phyloP scores from a whole-genome alignment of 2,888 invertebrate species.

The Reticulitermes lucifugus region DNA sequence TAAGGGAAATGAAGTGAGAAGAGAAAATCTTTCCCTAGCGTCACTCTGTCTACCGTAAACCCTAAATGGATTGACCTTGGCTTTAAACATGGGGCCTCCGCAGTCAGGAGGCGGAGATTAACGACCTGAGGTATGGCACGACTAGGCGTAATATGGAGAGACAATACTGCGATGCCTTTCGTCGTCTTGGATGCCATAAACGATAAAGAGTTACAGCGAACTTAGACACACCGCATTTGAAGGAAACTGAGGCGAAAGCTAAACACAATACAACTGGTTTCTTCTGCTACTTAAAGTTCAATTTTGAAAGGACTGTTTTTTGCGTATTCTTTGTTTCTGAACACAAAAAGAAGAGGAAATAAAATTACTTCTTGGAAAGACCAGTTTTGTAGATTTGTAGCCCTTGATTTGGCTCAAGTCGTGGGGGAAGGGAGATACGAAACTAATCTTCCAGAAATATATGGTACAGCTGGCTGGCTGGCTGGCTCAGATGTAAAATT shows the following conservation, averaged over 20 bases:
- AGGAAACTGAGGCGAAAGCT: too few relatives aligned
- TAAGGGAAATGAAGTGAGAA: too few relatives aligned
- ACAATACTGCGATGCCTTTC: too few relatives aligned
- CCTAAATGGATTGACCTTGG: too few relatives aligned
- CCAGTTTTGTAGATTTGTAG: background rate
- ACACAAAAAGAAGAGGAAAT: background rate
- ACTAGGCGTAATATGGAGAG: too few relatives aligned
- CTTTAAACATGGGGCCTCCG: too few relatives aligned
- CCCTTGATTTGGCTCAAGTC: background rate
- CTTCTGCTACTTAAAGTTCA: background rate
- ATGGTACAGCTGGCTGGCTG: background rate
- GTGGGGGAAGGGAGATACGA: background rate
- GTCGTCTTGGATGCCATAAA: background rate
- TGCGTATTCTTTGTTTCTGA: slow-evolving; percentile 4
- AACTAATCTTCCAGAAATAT: slow-evolving; percentile 14
- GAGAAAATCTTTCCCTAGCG: too few relatives aligned
- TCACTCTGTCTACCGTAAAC: too few relatives aligned
- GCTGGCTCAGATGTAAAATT: background rate
- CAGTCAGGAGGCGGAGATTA: too few relatives aligned
- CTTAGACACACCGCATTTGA: background rate
- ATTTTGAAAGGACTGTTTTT: background rate
- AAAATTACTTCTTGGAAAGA: slow-evolving; percentile 3
- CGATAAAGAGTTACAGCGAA: background rate
- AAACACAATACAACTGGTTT: background rate
- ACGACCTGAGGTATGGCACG: too few relatives aligned